These are phyloP conservation scores for Lottia gigantea DNA, from an alignment of 2,888 invertebrate species.

Conservation along the genomic window DNA sequence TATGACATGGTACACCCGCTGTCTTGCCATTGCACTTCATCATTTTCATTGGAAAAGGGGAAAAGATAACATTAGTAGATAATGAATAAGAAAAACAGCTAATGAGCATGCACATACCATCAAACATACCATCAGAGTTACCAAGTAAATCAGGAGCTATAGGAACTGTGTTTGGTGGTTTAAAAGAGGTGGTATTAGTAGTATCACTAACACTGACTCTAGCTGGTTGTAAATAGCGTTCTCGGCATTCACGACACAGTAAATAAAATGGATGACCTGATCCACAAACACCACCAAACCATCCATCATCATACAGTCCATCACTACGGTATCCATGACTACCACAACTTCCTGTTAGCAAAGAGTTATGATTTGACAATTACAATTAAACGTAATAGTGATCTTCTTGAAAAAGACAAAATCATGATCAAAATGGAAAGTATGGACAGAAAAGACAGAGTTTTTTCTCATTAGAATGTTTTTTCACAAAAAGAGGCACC, in stretches of 20 bases:
- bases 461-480: too few relatives aligned
- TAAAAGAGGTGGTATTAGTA: background rate
- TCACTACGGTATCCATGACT: slow-evolving; percentile 62
- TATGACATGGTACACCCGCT: too few relatives aligned
- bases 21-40: too few relatives aligned
- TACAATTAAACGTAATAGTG: too few relatives aligned
- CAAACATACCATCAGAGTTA: slow-evolving; percentile 29
- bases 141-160: slow-evolving; percentile 57
- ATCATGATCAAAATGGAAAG: too few relatives aligned
- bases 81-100: too few relatives aligned
- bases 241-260: slow-evolving; percentile 72
- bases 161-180: background rate
- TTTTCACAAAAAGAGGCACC: too few relatives aligned
- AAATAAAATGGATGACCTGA: slow-evolving; percentile 70
- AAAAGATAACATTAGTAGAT: too few relatives aligned
- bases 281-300: slow-evolving; percentile 71
- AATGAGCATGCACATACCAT: slow-evolving; percentile 28
- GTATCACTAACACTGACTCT: slow-evolving; percentile 19
- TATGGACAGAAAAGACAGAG: too few relatives aligned
- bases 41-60: too few relatives aligned
- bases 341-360: slow-evolving; percentile 48
- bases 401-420: too few relatives aligned
- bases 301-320: slow-evolving; percentile 64
- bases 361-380: background rate
- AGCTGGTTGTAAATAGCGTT: slow-evolving; percentile 65